Conservation (phyloP, 2,888 invertebrate species). For the Syrphus vitripennis region DNA sequence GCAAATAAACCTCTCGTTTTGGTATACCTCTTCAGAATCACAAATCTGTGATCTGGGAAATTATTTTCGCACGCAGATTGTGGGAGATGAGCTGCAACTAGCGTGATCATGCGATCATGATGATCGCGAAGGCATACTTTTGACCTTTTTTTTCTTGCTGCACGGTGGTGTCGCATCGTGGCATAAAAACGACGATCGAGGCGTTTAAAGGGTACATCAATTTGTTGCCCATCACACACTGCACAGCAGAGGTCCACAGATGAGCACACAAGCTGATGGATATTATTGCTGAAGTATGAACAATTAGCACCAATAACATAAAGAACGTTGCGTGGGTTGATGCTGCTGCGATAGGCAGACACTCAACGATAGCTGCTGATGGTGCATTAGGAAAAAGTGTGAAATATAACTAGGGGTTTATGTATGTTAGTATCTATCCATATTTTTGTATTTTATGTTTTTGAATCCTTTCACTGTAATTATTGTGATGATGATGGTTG, state of each 20-base stretch:
- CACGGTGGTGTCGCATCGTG: neutral
- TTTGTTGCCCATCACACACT: neutral
- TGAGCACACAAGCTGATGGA: neutral
- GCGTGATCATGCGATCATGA: neutral
- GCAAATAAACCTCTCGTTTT: neutral
- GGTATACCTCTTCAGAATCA: neutral
- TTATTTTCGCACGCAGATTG: slow-evolving; percentile 6
- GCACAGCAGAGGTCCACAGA: neutral
- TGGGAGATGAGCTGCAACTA: neutral
- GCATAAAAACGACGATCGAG: neutral
- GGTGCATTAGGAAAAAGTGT: neutral
- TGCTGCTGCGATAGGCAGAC: neutral
- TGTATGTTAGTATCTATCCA: too few relatives aligned
- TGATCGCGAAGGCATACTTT: slow-evolving; percentile 6
- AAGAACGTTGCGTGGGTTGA: slow-evolving; percentile 1
- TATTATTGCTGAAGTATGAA: slow-evolving; percentile 3
- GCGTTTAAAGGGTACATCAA: neutral
- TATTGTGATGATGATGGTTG: neutral
- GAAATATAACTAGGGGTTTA: neutral
- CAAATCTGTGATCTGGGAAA: neutral
- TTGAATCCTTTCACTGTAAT: neutral
- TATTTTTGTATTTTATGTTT: neutral
- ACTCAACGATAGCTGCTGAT: neutral
- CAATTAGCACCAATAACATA: slow-evolving; percentile 21
- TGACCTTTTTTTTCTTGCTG: neutral